These are phyloP conservation scores for Eurypyga helias DNA, from an alignment of 2,113 vertebrate species.

Conservation along the genomic window DNA sequence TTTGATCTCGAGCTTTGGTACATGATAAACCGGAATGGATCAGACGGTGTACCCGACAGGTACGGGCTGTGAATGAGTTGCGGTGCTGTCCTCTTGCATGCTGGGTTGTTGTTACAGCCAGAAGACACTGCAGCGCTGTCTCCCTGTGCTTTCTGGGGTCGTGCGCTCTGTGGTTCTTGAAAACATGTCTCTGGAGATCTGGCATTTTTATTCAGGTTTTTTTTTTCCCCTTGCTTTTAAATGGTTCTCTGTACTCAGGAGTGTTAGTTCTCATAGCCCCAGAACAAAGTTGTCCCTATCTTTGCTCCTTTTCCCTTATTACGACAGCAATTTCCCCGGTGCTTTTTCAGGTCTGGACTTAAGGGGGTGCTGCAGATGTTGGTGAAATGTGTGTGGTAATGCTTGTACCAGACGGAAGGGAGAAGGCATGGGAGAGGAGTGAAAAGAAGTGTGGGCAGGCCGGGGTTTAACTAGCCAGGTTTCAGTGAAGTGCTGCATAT, in stretches of 20 bases:
- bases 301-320: background rate
- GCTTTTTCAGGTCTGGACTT: background rate
- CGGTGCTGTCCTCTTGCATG: background rate
- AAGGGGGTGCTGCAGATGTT: background rate
- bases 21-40: background rate
- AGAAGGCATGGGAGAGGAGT: background rate
- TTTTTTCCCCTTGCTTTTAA: background rate
- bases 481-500: background rate
- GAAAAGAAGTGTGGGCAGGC: background rate
- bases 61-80: background rate
- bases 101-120: background rate
- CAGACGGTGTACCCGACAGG: background rate
- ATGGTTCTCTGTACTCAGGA: background rate
- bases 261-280: background rate
- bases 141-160: background rate
- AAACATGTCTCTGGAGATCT: background rate
- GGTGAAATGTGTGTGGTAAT: background rate
- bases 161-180: background rate
- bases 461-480: background rate
- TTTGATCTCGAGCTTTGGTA: background rate
- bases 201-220: background rate
- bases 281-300: constrained; percentile 3
- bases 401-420: background rate
- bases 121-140: background rate
- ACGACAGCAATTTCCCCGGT: background rate